These are phyloP conservation scores for Vidua chalybeata DNA, from an alignment of 2,113 vertebrate genomes.

Conservation along the genomic window DNA sequence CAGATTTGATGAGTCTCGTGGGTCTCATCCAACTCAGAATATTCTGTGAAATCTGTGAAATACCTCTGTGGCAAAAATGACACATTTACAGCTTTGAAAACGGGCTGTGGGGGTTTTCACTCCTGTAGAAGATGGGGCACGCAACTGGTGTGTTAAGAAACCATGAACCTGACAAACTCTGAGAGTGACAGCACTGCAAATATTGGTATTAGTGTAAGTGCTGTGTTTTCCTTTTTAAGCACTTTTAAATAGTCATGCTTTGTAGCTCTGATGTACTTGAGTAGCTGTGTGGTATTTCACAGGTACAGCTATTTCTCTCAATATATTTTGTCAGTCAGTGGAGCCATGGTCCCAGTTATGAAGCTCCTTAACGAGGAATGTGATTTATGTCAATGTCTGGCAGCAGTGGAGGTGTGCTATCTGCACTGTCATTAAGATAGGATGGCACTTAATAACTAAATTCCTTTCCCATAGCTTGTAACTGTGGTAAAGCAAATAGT, in stretches of 20 bases:
- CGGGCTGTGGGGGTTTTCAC: not conserved
- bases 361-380: not conserved
- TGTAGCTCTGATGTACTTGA: not conserved
- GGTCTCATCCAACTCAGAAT: not conserved
- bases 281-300: not conserved
- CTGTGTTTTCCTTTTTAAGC: not conserved
- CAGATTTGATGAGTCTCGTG: not conserved
- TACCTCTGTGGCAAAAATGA: not conserved
- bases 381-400: not conserved
- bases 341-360: fast-evolving
- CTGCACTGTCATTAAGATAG: not conserved
- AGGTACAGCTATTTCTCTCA: not conserved
- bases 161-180: not conserved
- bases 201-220: not conserved
- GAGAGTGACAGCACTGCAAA: not conserved
- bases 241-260: not conserved
- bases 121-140: not conserved
- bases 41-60: not conserved
- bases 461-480: not conserved
- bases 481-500: not conserved
- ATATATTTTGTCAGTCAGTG: not conserved
- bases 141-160: not conserved
- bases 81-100: not conserved
- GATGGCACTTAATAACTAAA: not conserved
- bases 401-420: not conserved